phyloP scores from a whole-genome alignment of 2,113 vertebrate genomes.

The Gnathochromis pfefferi region DNA sequence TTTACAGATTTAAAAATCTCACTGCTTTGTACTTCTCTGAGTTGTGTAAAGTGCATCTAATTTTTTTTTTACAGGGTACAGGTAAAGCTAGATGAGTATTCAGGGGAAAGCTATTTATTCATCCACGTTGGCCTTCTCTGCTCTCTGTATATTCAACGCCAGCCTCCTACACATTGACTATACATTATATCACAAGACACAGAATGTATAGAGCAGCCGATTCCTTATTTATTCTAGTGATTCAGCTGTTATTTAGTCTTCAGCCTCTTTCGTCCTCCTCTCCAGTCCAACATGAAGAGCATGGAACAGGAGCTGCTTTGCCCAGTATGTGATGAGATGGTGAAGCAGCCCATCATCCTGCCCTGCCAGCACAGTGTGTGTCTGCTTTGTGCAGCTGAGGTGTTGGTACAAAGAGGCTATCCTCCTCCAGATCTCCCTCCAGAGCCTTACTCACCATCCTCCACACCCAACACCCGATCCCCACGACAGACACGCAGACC shows the following conservation, averaged over 20 bases:
- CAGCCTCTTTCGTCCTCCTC: not conserved
- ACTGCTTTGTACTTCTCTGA: not conserved
- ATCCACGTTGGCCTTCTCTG: not conserved
- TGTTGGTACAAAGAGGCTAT: slow-evolving; percentile 87
- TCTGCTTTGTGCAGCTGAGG: slow-evolving; percentile 88
- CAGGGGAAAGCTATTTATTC: not conserved
- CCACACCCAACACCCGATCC: slow-evolving; percentile 84
- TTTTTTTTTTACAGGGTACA: not conserved
- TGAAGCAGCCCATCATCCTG: slow-evolving; percentile 90
- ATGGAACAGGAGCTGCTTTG: slow-evolving; percentile 87
- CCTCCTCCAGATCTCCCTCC: slow-evolving; percentile 81
- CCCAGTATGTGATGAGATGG: slow-evolving; percentile 91
- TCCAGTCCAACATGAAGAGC: slow-evolving; percentile 89
- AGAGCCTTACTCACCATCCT: slow-evolving; percentile 85
- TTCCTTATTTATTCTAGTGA: slow-evolving; percentile 6
- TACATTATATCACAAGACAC: not conserved
- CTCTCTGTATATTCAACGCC: not conserved
- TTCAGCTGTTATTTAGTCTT: not conserved
- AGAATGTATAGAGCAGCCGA: not conserved
- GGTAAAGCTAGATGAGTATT: not conserved
- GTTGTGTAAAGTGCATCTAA: not conserved
- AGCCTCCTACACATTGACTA: not conserved
- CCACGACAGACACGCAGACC: slow-evolving; percentile 80
- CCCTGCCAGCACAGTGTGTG: slow-evolving; percentile 92
- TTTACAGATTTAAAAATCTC: not conserved